These are phyloP conservation scores for Eolophus roseicapilla DNA, from an alignment of 2,113 vertebrate species.

Conservation along the genomic window DNA sequence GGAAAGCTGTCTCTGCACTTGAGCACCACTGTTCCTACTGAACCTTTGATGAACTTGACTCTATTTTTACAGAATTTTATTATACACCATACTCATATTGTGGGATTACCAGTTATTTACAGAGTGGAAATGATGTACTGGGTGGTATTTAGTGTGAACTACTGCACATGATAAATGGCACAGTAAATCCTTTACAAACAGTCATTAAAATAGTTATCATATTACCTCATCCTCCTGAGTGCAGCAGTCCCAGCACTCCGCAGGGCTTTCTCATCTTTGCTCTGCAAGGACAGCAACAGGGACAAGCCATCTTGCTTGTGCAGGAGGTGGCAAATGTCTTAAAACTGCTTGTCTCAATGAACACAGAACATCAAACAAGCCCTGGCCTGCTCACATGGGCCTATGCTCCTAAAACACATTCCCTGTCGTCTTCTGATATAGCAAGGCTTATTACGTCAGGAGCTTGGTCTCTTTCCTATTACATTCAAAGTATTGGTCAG, in stretches of 20 bases:
- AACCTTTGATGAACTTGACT: not conserved
- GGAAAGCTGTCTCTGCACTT: not conserved
- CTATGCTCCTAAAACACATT: not conserved
- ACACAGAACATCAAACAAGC: not conserved
- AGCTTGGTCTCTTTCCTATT: not conserved
- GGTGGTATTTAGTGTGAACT: not conserved
- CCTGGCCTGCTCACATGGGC: not conserved
- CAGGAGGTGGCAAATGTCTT: rapidly evolving
- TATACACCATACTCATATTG: not conserved
- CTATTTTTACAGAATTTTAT: not conserved
- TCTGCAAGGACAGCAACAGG: not conserved
- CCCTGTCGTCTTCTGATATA: not conserved
- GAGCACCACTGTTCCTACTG: not conserved
- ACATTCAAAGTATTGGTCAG: not conserved
- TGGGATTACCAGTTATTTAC: not conserved
- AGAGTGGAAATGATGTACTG: not conserved
- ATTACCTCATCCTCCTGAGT: not conserved
- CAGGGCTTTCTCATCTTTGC: not conserved
- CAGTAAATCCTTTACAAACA: slow-evolving; percentile 38
- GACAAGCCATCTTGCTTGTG: not conserved
- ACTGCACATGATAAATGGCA: not conserved
- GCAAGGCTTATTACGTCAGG: not conserved
- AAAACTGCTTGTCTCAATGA: not conserved
- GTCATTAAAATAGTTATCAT: not conserved
- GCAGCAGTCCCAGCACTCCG: not conserved